phyloP scores from a whole-genome alignment of 2,888 invertebrate genomes.

The Galeopsomyia nigrocyanea region DNA sequence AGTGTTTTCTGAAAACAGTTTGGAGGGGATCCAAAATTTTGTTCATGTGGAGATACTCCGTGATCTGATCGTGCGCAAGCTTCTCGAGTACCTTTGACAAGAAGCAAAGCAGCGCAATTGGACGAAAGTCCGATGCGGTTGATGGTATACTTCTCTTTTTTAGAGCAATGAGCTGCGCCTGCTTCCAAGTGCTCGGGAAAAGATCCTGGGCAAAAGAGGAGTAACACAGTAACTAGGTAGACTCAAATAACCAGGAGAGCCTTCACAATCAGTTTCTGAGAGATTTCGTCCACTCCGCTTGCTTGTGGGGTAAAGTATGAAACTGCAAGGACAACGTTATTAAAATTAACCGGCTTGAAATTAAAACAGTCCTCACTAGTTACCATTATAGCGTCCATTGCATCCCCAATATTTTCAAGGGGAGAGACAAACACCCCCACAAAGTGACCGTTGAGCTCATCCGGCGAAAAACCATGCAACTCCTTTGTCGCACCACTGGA shows the following conservation, averaged over 20 bases:
- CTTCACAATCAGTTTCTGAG: background rate
- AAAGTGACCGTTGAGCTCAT: background rate
- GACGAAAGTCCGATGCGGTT: too few relatives aligned
- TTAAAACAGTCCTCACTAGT: background rate
- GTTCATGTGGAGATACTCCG: too few relatives aligned
- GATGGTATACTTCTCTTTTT: too few relatives aligned
- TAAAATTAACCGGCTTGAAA: background rate
- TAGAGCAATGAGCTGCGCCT: background rate
- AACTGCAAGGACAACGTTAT: background rate
- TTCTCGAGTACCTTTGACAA: too few relatives aligned
- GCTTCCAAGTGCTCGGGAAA: background rate
- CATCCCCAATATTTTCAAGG: background rate
- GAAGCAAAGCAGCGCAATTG: too few relatives aligned
- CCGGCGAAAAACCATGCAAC: too few relatives aligned
- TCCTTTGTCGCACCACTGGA: background rate
- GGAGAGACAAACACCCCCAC: background rate
- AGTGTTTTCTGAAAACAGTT: too few relatives aligned
- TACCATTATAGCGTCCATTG: background rate
- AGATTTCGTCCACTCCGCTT: background rate
- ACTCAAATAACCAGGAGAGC: too few relatives aligned
- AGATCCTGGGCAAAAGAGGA: background rate
- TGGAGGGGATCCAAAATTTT: background rate
- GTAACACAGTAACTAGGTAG: background rate
- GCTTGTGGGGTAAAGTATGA: background rate
- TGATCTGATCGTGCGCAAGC: too few relatives aligned